These are phyloP conservation scores for Anadara kagoshimensis DNA, from an alignment of 1,140 invertebrate species.

Conservation along the genomic window DNA sequence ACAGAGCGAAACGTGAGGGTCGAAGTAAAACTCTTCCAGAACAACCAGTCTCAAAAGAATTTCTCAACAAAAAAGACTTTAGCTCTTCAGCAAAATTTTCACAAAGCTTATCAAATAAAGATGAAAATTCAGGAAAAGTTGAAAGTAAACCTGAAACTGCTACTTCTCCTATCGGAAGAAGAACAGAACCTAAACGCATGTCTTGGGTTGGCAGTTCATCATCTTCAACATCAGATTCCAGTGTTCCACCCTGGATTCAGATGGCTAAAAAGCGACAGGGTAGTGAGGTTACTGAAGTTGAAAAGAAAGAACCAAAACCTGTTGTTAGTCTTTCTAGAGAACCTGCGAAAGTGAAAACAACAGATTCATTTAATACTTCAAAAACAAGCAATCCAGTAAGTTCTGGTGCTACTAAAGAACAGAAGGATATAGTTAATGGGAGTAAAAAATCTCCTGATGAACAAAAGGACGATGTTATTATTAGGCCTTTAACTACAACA, in stretches of 20 bases:
- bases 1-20: slow-evolving; percentile 54
- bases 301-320: slow-evolving; percentile 10
- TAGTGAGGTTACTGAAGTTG: background rate
- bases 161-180: slow-evolving; percentile 1
- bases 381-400: no score
- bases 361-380: no score
- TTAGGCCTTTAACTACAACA: no score
- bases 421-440: no score
- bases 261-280: slow-evolving; percentile 35
- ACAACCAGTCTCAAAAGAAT: slow-evolving; percentile 45
- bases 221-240: background rate
- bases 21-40: slow-evolving; percentile 65
- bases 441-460: no score
- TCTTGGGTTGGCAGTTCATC: slow-evolving; percentile 33
- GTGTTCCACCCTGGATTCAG: slow-evolving; percentile 39
- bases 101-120: slow-evolving; percentile 9
- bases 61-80: slow-evolving; percentile 32
- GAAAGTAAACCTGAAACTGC: slow-evolving; percentile 2
- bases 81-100: slow-evolving; percentile 12
- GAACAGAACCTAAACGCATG: slow-evolving; percentile 36
- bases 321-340: no score
- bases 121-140: background rate
- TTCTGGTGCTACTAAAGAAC: no score
- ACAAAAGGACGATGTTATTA: no score
- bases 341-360: no score